phyloP scores from a whole-genome alignment of 2,113 vertebrate species.

The Brienomyrus brachyistius region DNA sequence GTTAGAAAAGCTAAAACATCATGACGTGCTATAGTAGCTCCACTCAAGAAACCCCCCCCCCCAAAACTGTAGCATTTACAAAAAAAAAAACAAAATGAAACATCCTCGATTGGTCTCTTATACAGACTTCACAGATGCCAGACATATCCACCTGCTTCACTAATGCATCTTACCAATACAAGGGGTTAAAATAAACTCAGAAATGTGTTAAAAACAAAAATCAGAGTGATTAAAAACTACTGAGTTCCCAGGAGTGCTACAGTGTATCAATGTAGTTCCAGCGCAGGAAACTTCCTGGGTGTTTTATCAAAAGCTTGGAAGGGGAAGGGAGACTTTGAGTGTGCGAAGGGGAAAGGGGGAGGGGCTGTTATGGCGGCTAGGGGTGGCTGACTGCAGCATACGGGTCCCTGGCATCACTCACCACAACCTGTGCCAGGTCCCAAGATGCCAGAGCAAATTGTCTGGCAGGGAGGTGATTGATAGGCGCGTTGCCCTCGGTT shows the following conservation, averaged over 20 bases:
- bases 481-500: conserved; percentile 37
- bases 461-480: conserved; percentile 37
- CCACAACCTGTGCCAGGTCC: conserved; percentile 34
- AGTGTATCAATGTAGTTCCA: not conserved
- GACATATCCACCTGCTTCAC: not conserved
- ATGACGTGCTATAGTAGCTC: not conserved
- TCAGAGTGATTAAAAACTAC: not conserved
- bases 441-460: conserved; percentile 29
- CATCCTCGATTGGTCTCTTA: not conserved
- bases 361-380: not conserved
- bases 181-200: not conserved
- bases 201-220: not conserved
- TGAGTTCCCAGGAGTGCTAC: not conserved
- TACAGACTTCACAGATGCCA: not conserved
- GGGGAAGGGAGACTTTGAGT: not conserved
- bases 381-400: not conserved
- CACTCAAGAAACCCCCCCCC: not conserved
- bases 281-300: not conserved
- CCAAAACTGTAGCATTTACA: not conserved
- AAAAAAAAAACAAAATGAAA: not conserved
- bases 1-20: not conserved
- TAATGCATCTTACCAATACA: not conserved
- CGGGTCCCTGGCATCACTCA: conserved; percentile 27
- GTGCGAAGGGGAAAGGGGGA: not conserved
- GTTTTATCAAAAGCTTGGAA: not conserved